phyloP scores from a whole-genome alignment of 2,888 invertebrate genomes.

The Andrena marginata region DNA sequence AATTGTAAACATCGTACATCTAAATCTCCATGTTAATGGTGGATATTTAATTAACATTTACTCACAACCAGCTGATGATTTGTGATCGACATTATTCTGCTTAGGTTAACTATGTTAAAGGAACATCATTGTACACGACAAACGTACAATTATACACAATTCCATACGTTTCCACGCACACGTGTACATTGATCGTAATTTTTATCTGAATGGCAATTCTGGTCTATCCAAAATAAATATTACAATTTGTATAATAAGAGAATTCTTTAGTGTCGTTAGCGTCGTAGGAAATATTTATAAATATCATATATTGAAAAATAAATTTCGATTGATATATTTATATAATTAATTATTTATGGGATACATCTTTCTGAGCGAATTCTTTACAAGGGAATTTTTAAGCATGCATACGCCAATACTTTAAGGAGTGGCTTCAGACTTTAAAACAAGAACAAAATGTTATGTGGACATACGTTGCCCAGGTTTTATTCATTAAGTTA shows the following conservation, averaged over 20 bases:
- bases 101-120: constrained; percentile 63
- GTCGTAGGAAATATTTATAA: not conserved
- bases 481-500: no score
- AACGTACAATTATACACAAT: constrained; percentile 32
- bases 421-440: not conserved
- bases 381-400: not conserved
- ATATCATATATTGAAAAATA: not conserved
- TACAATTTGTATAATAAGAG: no score
- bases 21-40: constrained; percentile 48
- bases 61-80: constrained; percentile 83
- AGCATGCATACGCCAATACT: not conserved
- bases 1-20: constrained; percentile 57
- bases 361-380: not conserved
- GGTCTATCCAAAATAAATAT: no score
- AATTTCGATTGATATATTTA: not conserved
- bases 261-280: not conserved
- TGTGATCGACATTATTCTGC: constrained; percentile 72
- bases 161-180: not conserved
- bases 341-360: not conserved
- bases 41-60: constrained; percentile 77
- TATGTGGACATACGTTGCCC: no score
- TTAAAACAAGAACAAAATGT: no score
- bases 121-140: constrained; percentile 56
- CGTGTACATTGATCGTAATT: constrained; percentile 20
- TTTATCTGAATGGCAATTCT: constrained; percentile 2